Percentiles rank a stretch among this genome's conserved stretches.
Evolutionary conservation across 2,113 vertebrate species (phyloP).

Genomic region (Malaclemys terrapin): DNA sequence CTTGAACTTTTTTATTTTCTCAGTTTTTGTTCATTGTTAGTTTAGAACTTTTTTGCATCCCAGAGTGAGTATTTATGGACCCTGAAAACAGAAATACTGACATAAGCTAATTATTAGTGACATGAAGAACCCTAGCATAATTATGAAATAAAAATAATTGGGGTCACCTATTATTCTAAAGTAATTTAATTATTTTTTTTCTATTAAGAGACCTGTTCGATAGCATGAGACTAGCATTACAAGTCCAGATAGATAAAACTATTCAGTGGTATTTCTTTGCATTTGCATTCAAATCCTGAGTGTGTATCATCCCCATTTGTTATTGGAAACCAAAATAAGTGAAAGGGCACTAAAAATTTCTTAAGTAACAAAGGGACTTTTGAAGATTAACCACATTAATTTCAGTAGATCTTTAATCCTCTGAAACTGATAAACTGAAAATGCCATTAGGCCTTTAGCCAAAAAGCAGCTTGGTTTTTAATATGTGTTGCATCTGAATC

Average conservation of each 20-base stretch:
- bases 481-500: not conserved
- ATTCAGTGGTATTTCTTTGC: not conserved
- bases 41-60: not conserved
- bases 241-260: not conserved
- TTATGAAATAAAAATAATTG: constrained; percentile 40
- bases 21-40: not conserved
- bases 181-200: constrained; percentile 27
- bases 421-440: not conserved
- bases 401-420: not conserved
- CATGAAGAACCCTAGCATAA: not conserved
- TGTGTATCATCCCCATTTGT: not conserved
- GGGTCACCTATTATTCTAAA: constrained; percentile 7
- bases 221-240: not conserved
- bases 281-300: constrained; percentile 30
- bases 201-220: not conserved
- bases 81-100: not conserved
- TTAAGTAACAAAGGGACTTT: not conserved
- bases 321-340: not conserved
- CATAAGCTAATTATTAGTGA: not conserved
- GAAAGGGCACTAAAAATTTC: not conserved
- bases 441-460: not conserved
- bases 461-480: not conserved
- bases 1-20: not conserved
- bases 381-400: not conserved
- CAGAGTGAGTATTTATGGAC: not conserved